Conservation (phyloP, 1,140 invertebrate species). For the Papilio xuthus region DNA sequence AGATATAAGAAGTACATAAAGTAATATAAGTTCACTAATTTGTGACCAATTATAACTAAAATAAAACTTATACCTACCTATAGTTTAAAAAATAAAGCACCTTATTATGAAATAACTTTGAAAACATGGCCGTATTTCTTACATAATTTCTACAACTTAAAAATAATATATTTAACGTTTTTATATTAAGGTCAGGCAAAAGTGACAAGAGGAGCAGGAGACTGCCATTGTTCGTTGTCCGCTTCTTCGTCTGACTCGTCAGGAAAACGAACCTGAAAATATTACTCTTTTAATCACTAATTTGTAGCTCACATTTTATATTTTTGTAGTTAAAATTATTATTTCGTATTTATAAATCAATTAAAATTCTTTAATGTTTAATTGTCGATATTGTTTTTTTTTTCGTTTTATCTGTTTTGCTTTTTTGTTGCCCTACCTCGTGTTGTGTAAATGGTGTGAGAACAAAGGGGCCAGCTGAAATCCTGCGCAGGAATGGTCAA, state of each 20-base stretch:
- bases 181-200: slow-evolving; percentile 52
- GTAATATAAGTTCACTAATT: background rate
- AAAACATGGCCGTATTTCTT: background rate
- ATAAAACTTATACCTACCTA: background rate
- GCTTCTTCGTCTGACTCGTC: slow-evolving; percentile 70
- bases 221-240: slow-evolving; percentile 60
- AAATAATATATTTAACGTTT: too few species aligned
- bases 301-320: background rate
- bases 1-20: background rate
- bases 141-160: background rate
- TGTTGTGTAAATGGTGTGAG: too few species aligned
- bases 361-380: too few species aligned
- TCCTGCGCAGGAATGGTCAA: too few species aligned
- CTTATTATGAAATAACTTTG: background rate
- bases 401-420: too few species aligned
- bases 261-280: slow-evolving; percentile 65
- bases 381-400: too few species aligned
- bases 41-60: background rate
- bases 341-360: too few species aligned
- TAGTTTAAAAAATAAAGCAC: background rate
- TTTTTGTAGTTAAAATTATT: too few species aligned
- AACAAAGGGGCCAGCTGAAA: too few species aligned
- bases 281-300: slow-evolving; percentile 10
- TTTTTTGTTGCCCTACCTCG: too few species aligned
- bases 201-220: slow-evolving; percentile 68